Evolutionary conservation across 2,113 vertebrate species (phyloP), one percentile per base, ranked within the genome.

Genomic region (Zapornia atra): DNA sequence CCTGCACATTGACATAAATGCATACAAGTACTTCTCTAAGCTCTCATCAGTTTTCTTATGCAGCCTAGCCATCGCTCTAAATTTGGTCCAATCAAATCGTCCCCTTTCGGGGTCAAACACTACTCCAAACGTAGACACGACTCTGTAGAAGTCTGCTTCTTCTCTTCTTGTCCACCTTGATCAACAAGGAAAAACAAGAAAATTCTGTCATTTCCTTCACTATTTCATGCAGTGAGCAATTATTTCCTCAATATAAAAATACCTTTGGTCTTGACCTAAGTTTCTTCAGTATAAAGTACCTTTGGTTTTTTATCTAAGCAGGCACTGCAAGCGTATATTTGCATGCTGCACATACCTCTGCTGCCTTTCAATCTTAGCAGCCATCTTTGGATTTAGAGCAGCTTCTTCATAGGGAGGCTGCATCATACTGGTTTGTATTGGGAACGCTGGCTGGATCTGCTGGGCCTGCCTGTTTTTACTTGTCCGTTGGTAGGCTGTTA

Each of bases 41-140:
- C 99, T 99, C 86, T 99, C 99, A 9, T 99, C 99, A 0, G 99
- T 99, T 94, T 99, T 99, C 97, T 99, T 99, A 97, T 99, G 99
- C 36, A 99, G 98, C 29, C 99, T 98, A 63, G 99, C 99, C 99
- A 99, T 99, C 7, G 99, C 99, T 97, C 99, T 97, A 95, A 99
- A 99, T 96, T 99, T 99, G 95, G 99, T 99, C 99, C 99, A 99
- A 95, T 99, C 99, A 93, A 99, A 99, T 4, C 98, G 97, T 16
- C 98, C 98, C 61, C 99, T 97, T 75, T 98, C 99, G 29, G 99
- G 99, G 96, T 99, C 99, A 95, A 99, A 99, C 64, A 99, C 99
- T 7, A 99, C 99, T 28, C 99, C 99, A 91, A 99, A 99, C 1
- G 99, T 99, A 50, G 99, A 99, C 20, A 99, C 99, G 10, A 99